Evolutionary conservation across 1,140 invertebrate genomes (phyloP), one percentile per base, ranked within the genome.

Genomic region (Pectinophora gossypiella): DNA sequence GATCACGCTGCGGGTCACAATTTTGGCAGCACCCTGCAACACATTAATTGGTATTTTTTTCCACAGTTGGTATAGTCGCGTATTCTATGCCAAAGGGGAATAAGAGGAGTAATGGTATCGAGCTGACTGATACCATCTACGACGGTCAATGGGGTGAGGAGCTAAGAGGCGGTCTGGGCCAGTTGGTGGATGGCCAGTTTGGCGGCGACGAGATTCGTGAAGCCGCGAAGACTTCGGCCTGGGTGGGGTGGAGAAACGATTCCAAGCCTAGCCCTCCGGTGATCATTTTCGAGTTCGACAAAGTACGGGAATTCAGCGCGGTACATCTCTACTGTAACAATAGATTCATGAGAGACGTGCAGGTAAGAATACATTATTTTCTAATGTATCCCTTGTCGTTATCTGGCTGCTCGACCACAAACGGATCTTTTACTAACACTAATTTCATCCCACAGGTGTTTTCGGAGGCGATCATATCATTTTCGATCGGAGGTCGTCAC

Each of bases 171-270:
- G 98, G 98, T 1, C 83, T 99, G 5, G 98, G 98, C 18, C 95
- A 98, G 80, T 90, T 99, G 40, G 93, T 94, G n/a, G 97, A 99
- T 79, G 96, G 97, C 0, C 72, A 71, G 54, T 83, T 78, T 53
- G 79, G 81, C 4, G 79, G 78, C 1, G 76, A 85, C 48, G 82
- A 86, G 51, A 65, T 88, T 77, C 56, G 84, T 89, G 95, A 94
- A 48, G 95, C 93, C 49, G 92, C 95, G 59, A 90, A 92, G n/a
- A 71, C 64, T 40, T 72, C 79, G 0, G 92, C 94, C 36, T 98
- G 97, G 97, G 94, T 98, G 6, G 96, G 96, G 0, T 98, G 97
- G 96, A 91, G 92, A 56, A 97, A 97, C 85, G 95, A 97, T 63
- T 89, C 92, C 10, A 83, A 89, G 13, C 89, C 89, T 1, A 90